Percentiles rank a stretch among this genome's conserved stretches.
Evolutionary conservation across 35 echinoderm and acorn worm species (phyloP).

Genomic region (Anneissia japonica): DNA sequence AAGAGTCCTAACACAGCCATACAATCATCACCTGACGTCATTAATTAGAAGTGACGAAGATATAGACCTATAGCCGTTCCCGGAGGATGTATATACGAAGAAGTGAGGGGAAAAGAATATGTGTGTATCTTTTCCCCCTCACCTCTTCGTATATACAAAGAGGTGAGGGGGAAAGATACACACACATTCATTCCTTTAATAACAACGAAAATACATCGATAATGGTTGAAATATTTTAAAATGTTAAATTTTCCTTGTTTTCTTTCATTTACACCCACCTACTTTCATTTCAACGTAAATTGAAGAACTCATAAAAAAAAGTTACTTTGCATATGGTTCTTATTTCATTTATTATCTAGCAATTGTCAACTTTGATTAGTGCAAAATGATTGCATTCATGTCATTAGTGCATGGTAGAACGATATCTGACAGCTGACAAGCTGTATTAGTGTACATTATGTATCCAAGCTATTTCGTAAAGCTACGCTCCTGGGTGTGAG

Average conservation of each 20-base stretch:
- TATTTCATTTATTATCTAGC: neutral
- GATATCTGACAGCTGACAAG: neutral
- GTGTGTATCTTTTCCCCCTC: too few species aligned
- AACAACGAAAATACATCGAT: too few species aligned
- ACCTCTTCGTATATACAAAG: too few species aligned
- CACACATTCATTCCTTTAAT: too few species aligned
- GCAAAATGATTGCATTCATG: neutral
- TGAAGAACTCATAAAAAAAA: slow-evolving; percentile 2
- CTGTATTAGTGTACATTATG: neutral
- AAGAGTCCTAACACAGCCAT: too few species aligned
- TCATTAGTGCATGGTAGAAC: neutral
- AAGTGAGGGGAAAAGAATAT: too few species aligned
- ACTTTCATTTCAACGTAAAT: neutral
- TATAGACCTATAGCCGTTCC: too few species aligned
- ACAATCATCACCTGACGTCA: too few species aligned
- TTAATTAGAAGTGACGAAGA: too few species aligned
- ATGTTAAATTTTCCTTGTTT: neutral
- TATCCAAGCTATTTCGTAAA: neutral
- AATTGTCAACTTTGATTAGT: neutral
- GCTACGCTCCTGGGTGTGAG: neutral
- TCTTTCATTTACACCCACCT: neutral
- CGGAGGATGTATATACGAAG: too few species aligned
- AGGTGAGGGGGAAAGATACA: too few species aligned
- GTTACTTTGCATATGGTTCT: neutral
- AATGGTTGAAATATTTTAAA: too few species aligned